Conservation (phyloP, 2,113 vertebrate genomes). For the Uropsilus gracilis region DNA sequence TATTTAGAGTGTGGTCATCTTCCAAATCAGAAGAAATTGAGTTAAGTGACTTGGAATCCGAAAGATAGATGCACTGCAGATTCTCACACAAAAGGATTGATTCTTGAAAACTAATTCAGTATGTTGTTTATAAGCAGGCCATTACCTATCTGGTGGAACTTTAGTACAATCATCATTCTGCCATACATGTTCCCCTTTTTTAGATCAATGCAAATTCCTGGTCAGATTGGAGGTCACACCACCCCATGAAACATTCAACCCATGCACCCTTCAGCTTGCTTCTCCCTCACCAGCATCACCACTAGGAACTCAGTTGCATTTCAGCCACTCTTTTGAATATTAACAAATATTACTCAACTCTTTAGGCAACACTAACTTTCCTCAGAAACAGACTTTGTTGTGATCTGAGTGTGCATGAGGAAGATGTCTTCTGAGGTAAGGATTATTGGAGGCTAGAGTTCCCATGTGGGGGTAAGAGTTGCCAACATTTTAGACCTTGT, state of each 20-base stretch:
- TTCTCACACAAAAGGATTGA: too few relatives aligned
- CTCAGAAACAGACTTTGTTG: not conserved
- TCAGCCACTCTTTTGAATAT: not conserved
- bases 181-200: too few relatives aligned
- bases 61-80: conserved; percentile 94
- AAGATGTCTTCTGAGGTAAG: conserved; percentile 1
- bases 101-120: too few relatives aligned
- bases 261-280: too few relatives aligned
- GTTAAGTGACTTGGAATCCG: conserved; percentile 91
- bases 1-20: conserved; percentile 68
- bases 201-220: too few relatives aligned
- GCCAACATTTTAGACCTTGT: not conserved
- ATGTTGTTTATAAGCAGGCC: too few relatives aligned
- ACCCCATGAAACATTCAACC: too few relatives aligned
- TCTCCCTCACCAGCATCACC: too few relatives aligned
- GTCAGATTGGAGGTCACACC: too few relatives aligned
- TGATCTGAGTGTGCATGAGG: not conserved
- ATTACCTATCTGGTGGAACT: too few relatives aligned
- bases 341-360: not conserved
- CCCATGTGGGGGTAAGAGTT: not conserved
- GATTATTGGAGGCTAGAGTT: not conserved
- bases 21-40: conserved; percentile 84
- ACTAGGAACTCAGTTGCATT: too few relatives aligned
- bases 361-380: not conserved
- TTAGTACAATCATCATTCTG: too few relatives aligned